Evolutionary conservation across 2,888 invertebrate species (phyloP).

Genomic region (Chorisops tibialis): DNA sequence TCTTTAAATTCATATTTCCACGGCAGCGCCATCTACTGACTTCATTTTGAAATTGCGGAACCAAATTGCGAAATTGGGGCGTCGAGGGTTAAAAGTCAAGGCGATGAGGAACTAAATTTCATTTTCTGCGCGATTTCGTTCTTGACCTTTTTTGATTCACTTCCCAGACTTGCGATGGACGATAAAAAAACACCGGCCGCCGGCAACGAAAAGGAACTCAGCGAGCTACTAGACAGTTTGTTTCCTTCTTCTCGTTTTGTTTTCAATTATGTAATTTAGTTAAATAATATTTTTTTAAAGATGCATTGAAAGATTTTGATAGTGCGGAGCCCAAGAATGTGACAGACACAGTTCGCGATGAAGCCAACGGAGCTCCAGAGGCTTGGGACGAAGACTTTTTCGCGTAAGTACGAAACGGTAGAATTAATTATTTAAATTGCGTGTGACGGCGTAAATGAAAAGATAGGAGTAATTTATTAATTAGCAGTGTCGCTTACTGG

Average conservation of each 20-base stretch:
- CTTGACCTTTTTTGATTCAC: too few relatives aligned
- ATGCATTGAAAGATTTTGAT: slow-evolving; percentile 63
- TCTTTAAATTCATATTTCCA: too few relatives aligned
- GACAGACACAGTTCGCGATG: too few relatives aligned
- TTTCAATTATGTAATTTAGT: slow-evolving; percentile 28
- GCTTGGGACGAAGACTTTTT: slow-evolving; percentile 73
- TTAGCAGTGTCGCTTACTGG: too few relatives aligned
- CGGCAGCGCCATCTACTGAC: too few relatives aligned
- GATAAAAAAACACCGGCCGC: slow-evolving; percentile 23
- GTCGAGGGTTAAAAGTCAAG: too few relatives aligned
- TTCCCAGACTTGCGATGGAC: slow-evolving; percentile 14
- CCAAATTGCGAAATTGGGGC: too few relatives aligned
- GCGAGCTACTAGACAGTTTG: slow-evolving; percentile 73
- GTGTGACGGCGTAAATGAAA: background rate
- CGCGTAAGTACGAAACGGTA: slow-evolving; percentile 55
- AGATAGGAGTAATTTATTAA: too few relatives aligned
- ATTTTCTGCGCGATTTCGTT: too few relatives aligned
- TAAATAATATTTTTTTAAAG: slow-evolving; percentile 47
- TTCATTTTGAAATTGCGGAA: too few relatives aligned
- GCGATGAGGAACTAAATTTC: too few relatives aligned
- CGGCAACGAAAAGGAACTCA: slow-evolving; percentile 63
- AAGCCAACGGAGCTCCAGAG: slow-evolving; percentile 49
- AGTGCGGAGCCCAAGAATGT: slow-evolving; percentile 26
- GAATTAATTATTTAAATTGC: background rate
- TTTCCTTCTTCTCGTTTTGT: slow-evolving; percentile 23